Base-by-base conservation (phyloP, 2,113 vertebrate genomes). In the Octodon degus region DNA sequence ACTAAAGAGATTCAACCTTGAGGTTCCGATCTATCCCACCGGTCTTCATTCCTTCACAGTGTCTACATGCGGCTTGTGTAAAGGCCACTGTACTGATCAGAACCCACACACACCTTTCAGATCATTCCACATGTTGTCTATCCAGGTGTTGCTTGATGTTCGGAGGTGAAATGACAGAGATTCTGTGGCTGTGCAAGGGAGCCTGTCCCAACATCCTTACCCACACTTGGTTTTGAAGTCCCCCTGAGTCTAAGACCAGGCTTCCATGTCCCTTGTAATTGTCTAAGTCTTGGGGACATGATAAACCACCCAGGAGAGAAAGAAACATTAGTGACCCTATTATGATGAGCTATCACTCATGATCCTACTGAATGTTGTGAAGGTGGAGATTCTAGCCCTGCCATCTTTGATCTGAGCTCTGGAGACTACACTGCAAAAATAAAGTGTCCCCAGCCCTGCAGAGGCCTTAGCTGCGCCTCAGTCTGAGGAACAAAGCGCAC, bases 61-160 rank as follows among this genome's bases (percentile, higher is more conserved):
- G 34, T 58, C 43, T 9, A 8, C 16, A 7, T 0, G 4, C 0
- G 20, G 17, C 2, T 30, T 3, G 2, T 4, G 4, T 16, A 20
- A 76, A 63, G 24, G 30, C 68, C 32, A 1, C 67, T 58, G 30
- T 2, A 4, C 8, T 6, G 81, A 8, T 3, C 2, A 16, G 2
- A 13, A 12, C 32, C 3, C 37, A 62, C 16, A 37, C 0, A 12
- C 14, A 2, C 11, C 50, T 47, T 34, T 14, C 40, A 60, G 32
- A 85, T 2, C 4, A 7, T 25, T 34, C 37, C 4, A 0, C 0
- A 0, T 2, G 16, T 37, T 55, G 43, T 32, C 0, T 17, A 0
- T 5, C 55, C 16, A 53, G 34, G 19, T 77, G 14, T 16, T 0
- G 14, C 72, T 47, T 24, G 43, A 82, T 8, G 55, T 62, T 68